Evolutionary conservation across 2,888 invertebrate genomes (phyloP), one percentile per base, ranked within the genome.

Genomic region (Lasioglossum morio): DNA sequence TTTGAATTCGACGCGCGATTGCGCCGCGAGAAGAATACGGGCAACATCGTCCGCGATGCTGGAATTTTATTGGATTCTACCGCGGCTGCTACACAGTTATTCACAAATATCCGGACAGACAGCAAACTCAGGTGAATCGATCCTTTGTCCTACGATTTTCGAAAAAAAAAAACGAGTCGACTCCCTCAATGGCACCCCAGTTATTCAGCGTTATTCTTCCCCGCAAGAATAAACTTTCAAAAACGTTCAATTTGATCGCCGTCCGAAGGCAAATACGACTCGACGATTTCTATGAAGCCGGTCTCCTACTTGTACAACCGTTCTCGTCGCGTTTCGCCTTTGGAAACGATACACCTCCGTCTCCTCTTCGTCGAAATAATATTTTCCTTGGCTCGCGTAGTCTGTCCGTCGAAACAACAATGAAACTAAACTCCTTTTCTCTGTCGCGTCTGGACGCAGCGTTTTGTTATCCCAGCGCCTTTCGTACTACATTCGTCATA

Each of bases 221-320:
- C 75, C 80, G 77, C 72, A 78, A 86, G 77, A 86, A 84, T 72
- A 78, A 78, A 79, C 78, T 86, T 78, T 27, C 53, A 23, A 78
- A 46, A 48, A 73, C 76, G 78, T 85, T 85, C 81, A 85, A 84
- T 86, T 86, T 81, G 66, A 66, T 69, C 72, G 46, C 53, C 57
- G 46, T 57, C 57, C 23, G 66, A 14, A 69, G 63, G 63, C 70
- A 40, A 63, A 48, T 23, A 40, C 34, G 63, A 16, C 73, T 60
- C 76, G 40, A 77, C 79, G 80, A 84, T 86, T 86, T 78, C 81
- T 73, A 75, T 34, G 63, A 30, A 40, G 16, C 10, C 74, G 8
- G 2, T 8, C 14, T 14, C 16, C 30, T 12, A 30, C 57, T 57
- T 27, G 27, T 70, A 73, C 40, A 76, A 72, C 66, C 76, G 27